These are phyloP conservation scores for Cranoglanis bouderius DNA, from an alignment of 2,113 vertebrate species.

Conservation along the genomic window DNA sequence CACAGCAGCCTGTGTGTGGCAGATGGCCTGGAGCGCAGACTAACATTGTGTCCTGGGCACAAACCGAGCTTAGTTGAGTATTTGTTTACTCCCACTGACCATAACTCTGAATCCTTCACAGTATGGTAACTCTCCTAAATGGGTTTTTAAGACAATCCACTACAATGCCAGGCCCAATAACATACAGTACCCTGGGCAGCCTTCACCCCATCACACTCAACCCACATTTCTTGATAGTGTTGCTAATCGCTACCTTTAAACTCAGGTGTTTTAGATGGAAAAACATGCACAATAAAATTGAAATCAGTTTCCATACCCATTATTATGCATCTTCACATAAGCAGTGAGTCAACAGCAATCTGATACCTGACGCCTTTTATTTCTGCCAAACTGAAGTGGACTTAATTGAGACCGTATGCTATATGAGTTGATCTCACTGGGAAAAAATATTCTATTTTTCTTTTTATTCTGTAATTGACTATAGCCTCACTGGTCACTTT, in stretches of 20 bases:
- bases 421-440: background rate
- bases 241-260: background rate
- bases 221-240: background rate
- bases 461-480: background rate
- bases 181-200: background rate
- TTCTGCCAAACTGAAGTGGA: background rate
- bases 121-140: background rate
- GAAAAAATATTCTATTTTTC: background rate
- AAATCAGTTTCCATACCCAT: background rate
- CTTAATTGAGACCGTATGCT: background rate
- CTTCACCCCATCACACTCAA: background rate
- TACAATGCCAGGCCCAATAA: background rate
- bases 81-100: conserved; percentile 24
- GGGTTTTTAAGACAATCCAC: background rate
- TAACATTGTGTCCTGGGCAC: conserved; percentile 14
- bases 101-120: conserved; percentile 9
- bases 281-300: background rate
- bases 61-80: conserved; percentile 12
- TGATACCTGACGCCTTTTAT: background rate
- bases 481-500: background rate
- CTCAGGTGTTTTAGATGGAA: background rate
- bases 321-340: background rate
- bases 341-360: background rate
- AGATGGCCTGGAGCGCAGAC: conserved; percentile 54
- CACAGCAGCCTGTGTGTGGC: conserved; percentile 24